These are phyloP conservation scores for Agrochola lychnidis DNA, from an alignment of 2,888 invertebrate genomes.

Conservation along the genomic window DNA sequence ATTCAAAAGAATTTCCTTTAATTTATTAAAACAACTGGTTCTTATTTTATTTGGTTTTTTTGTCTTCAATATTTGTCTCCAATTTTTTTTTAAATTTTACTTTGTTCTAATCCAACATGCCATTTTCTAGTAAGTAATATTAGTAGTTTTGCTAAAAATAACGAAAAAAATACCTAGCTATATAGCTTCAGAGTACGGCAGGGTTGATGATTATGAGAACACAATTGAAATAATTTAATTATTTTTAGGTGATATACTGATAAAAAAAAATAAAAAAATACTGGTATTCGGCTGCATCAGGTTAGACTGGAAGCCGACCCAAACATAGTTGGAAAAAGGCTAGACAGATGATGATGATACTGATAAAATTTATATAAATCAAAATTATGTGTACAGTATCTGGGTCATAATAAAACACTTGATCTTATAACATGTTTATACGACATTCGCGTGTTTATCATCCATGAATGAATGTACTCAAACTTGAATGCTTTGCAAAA, in stretches of 20 bases:
- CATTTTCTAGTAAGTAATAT: background rate
- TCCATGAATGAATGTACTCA: slow-evolving; percentile 33
- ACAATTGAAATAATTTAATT: background rate
- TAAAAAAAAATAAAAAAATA: too few relatives aligned
- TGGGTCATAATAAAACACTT: slow-evolving; percentile 41
- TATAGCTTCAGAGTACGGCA: background rate
- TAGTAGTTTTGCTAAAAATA: background rate
- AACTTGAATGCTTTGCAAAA: slow-evolving; percentile 28
- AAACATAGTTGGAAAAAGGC: too few relatives aligned
- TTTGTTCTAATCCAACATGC: background rate
- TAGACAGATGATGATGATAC: too few relatives aligned
- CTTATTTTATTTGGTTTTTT: background rate
- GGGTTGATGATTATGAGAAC: background rate
- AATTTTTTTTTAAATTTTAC: background rate
- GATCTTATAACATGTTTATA: slow-evolving; percentile 28
- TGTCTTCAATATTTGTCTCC: too few relatives aligned
- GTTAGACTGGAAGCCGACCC: too few relatives aligned
- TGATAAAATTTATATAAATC: background rate
- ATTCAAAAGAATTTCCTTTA: background rate
- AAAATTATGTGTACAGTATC: slow-evolving; percentile 2
- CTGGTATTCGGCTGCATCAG: too few relatives aligned
- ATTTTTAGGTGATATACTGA: too few relatives aligned
- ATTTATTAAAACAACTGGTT: background rate
- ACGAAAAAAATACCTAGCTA: background rate
- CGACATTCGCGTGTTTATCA: slow-evolving; percentile 33